Conservation (phyloP, 1,140 invertebrate species). For the Kradibia gibbosae region DNA sequence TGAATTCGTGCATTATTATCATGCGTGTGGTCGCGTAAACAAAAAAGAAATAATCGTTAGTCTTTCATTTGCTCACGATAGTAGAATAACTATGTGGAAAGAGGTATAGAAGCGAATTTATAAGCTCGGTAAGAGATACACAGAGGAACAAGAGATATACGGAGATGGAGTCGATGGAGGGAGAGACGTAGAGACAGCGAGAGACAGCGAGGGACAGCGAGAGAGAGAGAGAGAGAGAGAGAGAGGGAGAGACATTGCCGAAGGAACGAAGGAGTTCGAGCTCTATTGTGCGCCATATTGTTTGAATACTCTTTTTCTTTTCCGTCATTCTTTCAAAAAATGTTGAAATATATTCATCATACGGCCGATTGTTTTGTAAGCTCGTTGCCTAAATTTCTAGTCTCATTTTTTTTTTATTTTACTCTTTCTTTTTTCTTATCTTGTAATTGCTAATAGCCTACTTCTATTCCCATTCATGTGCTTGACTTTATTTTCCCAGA, state of each 20-base stretch:
- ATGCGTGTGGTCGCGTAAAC: conserved; percentile 15
- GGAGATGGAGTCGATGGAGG: too few relatives aligned
- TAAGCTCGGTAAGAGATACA: background rate
- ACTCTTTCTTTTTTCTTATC: too few relatives aligned
- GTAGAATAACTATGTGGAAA: background rate
- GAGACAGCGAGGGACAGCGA: background rate
- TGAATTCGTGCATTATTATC: conserved; percentile 39
- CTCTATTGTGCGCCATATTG: conserved; percentile 19
- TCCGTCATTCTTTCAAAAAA: background rate
- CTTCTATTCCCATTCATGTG: too few relatives aligned
- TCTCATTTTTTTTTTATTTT: background rate
- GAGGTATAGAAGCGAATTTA: background rate
- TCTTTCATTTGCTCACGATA: conserved; percentile 23
- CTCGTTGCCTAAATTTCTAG: background rate
- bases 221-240: too few relatives aligned
- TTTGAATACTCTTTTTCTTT: background rate
- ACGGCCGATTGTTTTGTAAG: background rate
- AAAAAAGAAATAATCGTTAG: conserved; percentile 30
- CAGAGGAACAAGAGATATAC: background rate
- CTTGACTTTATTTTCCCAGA: too few relatives aligned
- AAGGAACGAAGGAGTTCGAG: conserved; percentile 53
- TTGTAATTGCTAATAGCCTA: too few relatives aligned
- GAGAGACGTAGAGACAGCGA: background rate
- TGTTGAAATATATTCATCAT: conserved; percentile 11
- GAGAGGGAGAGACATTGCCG: conserved; percentile 30